A percentile compares a stretch with the other conserved stretches of the same genome.
These are phyloP conservation scores for Bungarus multicinctus DNA, from an alignment of 2,113 vertebrate genomes.

Conservation along the genomic window DNA sequence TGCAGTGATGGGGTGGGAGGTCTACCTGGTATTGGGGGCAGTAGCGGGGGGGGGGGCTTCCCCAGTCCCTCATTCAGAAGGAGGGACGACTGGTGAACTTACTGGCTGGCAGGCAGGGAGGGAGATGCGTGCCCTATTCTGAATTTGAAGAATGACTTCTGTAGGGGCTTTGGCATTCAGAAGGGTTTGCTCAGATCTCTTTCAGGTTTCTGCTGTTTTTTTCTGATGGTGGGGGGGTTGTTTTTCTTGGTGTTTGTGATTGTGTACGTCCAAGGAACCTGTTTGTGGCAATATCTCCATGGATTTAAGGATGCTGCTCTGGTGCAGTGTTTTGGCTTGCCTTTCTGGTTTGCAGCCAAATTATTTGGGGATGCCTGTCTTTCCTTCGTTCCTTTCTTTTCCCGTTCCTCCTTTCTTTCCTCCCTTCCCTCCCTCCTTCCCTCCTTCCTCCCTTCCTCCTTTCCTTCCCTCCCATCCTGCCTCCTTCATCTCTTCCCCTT, in stretches of 20 bases:
- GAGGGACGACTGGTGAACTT: background rate
- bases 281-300: background rate
- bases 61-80: background rate
- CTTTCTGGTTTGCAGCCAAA: constrained; percentile 6
- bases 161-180: background rate
- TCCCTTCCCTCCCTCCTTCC: too few relatives aligned
- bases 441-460: too few relatives aligned
- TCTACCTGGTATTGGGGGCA: background rate
- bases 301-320: background rate
- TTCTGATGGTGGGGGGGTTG: too few relatives aligned
- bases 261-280: background rate
- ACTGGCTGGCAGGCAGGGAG: background rate
- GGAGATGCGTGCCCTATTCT: background rate
- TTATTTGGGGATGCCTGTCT: background rate
- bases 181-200: background rate
- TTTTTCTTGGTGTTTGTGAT: background rate
- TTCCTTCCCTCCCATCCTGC: fast-evolving
- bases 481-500: too few relatives aligned
- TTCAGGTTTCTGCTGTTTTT: background rate
- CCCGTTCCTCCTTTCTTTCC: too few relatives aligned
- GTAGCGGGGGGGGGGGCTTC: too few relatives aligned
- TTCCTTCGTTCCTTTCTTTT: background rate
- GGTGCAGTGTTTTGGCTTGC: background rate
- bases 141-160: background rate
- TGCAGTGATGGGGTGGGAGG: background rate